A percentile compares a stretch with the other conserved stretches of the same genome.
These are phyloP conservation scores for Lates japonicus DNA, from an alignment of 2,797 vertebrate genomes.

Conservation along the genomic window DNA sequence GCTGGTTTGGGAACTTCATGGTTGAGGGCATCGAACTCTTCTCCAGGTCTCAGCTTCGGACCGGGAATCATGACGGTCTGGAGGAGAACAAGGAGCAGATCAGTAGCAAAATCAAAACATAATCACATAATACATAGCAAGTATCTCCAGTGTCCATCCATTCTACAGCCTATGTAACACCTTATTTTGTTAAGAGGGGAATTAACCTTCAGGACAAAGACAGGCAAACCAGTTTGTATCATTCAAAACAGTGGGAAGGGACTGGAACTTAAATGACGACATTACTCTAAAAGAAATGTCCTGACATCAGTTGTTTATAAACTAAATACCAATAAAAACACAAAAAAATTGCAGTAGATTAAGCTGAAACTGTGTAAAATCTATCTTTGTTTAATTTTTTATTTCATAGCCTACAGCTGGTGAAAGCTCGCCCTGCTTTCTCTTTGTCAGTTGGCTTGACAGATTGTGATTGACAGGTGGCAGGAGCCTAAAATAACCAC, in stretches of 20 bases:
- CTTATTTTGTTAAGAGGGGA: not conserved
- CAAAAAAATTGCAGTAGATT: not conserved
- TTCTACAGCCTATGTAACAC: no score
- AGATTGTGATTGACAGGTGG: slow-evolving; percentile 23
- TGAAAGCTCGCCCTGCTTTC: not conserved
- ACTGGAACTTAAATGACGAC: not conserved
- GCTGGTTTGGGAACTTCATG: slow-evolving; percentile 77
- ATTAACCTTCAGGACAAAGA: not conserved
- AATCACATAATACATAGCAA: not conserved
- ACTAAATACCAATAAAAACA: not conserved
- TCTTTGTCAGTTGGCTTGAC: slow-evolving; percentile 5
- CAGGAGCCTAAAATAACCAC: slow-evolving; percentile 12
- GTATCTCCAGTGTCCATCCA: not conserved
- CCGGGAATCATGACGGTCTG: slow-evolving; percentile 94
- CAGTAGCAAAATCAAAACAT: not conserved
- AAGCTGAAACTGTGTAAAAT: not conserved
- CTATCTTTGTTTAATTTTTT: not conserved
- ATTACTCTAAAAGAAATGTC: not conserved
- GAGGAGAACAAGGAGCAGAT: slow-evolving; percentile 41
- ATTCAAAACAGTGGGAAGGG: not conserved
- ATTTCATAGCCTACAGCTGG: not conserved
- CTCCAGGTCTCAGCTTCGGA: slow-evolving; percentile 83
- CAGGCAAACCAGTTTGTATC: not conserved
- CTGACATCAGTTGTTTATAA: not conserved
- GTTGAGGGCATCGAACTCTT: slow-evolving; percentile 85